phyloP scores from a whole-genome alignment of 2,113 vertebrate species.

The Oplegnathus fasciatus region DNA sequence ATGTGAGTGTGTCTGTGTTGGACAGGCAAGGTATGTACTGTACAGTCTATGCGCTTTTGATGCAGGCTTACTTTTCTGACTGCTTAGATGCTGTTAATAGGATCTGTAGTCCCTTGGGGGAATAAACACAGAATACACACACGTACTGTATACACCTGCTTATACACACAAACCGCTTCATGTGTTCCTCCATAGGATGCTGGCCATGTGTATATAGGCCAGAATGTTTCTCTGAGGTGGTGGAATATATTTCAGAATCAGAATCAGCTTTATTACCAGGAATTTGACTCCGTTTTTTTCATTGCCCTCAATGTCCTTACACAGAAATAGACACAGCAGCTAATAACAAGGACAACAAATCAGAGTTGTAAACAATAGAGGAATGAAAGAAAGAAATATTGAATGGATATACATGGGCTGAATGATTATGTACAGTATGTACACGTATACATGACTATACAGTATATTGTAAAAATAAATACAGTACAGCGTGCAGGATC shows the following conservation, averaged over 20 bases:
- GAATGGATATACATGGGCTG: too few species aligned
- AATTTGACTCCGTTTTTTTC: too few species aligned
- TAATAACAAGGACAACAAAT: too few species aligned
- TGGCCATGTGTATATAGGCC: conserved; percentile 16
- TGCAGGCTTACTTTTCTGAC: neutral
- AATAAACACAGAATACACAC: neutral
- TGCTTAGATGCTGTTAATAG: conserved; percentile 17
- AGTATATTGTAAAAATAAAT: too few species aligned
- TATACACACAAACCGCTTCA: neutral
- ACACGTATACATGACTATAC: too few species aligned
- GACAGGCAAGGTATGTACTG: neutral
- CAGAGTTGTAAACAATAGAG: too few species aligned
- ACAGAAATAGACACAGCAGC: too few species aligned
- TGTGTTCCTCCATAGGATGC: conserved; percentile 21
- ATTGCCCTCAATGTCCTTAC: too few species aligned
- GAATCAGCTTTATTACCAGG: too few species aligned
- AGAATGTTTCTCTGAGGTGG: conserved; percentile 2
- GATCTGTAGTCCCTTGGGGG: conserved; percentile 3
- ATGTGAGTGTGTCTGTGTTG: neutral
- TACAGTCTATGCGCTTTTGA: neutral
- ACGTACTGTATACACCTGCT: neutral
- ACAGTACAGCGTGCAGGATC: too few species aligned
- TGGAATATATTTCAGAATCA: neutral
- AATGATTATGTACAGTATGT: too few species aligned
- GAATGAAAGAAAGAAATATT: too few species aligned